Conservation (phyloP, 2,888 invertebrate genomes). For the Laothoe populi region DNA sequence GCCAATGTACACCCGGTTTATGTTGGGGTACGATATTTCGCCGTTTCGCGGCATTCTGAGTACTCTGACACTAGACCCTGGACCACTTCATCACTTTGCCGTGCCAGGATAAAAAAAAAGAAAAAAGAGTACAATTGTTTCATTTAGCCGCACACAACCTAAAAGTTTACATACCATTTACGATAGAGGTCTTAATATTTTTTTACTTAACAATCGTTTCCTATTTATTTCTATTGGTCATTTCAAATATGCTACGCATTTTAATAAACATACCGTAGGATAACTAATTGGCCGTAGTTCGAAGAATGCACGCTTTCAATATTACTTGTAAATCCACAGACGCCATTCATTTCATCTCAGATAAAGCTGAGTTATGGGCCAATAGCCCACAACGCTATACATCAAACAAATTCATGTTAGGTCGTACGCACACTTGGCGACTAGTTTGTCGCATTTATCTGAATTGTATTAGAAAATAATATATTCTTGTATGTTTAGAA, state of each 20-base stretch:
- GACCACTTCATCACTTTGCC: no score
- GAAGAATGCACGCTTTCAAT: constrained; percentile 16
- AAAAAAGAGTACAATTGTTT: no score
- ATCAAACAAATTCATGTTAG: constrained; percentile 19
- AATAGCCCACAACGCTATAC: constrained; percentile 19
- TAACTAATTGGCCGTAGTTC: constrained; percentile 13
- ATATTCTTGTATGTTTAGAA: no score
- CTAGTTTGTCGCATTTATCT: background rate
- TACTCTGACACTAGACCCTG: no score
- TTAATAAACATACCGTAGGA: constrained; percentile 18
- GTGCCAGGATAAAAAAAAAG: no score
- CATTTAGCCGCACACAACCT: no score
- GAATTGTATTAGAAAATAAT: no score
- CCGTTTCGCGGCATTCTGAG: no score
- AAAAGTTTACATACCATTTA: no score
- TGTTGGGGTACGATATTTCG: no score
- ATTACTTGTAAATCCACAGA: constrained; percentile 22
- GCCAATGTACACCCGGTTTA: no score
- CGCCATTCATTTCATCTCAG: constrained; percentile 23
- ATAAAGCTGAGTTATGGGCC: constrained; percentile 24
- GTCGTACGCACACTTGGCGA: constrained; percentile 7
- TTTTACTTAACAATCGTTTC: background rate
- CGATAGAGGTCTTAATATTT: background rate
- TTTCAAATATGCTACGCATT: constrained; percentile 14
- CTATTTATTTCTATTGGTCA: background rate